Conservation (phyloP, 1,140 invertebrate species). For the Mamestra configurata region DNA sequence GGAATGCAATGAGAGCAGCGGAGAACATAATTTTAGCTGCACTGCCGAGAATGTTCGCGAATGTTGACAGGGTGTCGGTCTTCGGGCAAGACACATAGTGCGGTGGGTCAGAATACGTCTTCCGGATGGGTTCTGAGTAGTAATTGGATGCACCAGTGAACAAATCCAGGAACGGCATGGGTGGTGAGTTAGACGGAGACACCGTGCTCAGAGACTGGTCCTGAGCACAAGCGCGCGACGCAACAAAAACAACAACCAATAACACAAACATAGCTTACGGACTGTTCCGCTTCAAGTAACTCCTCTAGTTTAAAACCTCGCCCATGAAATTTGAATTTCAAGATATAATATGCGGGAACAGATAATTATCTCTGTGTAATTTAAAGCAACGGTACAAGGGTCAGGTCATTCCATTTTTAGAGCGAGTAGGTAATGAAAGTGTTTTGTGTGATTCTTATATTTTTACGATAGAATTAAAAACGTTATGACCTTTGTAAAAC, state of each 20-base stretch:
- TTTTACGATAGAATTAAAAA: conserved; percentile 4
- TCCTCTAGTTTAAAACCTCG: conserved; percentile 78
- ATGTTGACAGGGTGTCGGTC: conserved; percentile 75
- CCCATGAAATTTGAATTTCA: conserved; percentile 82
- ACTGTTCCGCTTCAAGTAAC: conserved; percentile 77
- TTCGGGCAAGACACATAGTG: conserved; percentile 76
- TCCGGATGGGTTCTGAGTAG: conserved; percentile 74
- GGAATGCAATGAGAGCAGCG: conserved; percentile 72
- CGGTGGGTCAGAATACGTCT: conserved; percentile 74
- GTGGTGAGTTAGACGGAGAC: conserved; percentile 60
- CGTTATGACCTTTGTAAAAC: neutral
- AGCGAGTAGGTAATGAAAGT: conserved; percentile 49
- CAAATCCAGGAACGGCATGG: conserved; percentile 77
- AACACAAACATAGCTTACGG: conserved; percentile 76
- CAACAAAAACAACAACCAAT: conserved; percentile 75
- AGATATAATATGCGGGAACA: conserved; percentile 70
- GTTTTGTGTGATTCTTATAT: conserved; percentile 7
- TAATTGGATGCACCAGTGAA: conserved; percentile 78
- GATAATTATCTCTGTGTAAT: conserved; percentile 67
- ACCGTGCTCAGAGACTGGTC: conserved; percentile 74
- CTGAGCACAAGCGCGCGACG: conserved; percentile 68
- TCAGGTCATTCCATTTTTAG: conserved; percentile 60
- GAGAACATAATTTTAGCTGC: conserved; percentile 85
- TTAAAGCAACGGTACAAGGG: conserved; percentile 65
- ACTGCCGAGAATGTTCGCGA: conserved; percentile 78